Evolutionary conservation across 2,797 vertebrate species (phyloP).

Genomic region (Graptemys geographica): DNA sequence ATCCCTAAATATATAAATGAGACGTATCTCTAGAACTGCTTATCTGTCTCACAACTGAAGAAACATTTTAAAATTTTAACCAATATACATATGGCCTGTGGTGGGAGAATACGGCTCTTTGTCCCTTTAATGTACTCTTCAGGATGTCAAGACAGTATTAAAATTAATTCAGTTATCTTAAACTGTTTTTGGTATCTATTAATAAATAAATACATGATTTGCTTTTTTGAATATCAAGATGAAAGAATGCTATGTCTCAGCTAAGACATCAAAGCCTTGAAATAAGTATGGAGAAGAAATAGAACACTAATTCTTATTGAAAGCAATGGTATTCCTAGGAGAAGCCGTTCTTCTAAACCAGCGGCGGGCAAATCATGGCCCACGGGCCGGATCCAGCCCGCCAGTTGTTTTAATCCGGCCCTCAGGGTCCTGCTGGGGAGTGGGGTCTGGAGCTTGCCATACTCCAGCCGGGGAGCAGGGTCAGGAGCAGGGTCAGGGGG

Average conservation of each 20-base stretch:
- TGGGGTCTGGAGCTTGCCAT: too few relatives aligned
- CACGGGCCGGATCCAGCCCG: too few relatives aligned
- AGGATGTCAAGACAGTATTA: constrained; percentile 20
- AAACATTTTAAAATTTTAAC: neutral
- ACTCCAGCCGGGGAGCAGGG: too few relatives aligned
- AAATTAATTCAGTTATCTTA: constrained; percentile 35
- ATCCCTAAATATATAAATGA: neutral
- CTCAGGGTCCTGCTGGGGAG: too few relatives aligned
- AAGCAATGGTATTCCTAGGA: constrained; percentile 55
- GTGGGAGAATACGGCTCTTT: neutral
- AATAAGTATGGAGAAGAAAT: constrained; percentile 62
- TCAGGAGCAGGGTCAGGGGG: too few relatives aligned
- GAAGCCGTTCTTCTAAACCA: constrained; percentile 34
- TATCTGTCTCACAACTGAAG: neutral
- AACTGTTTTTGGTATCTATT: constrained; percentile 35
- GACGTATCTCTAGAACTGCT: neutral
- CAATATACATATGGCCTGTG: neutral
- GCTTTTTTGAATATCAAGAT: constrained; percentile 53
- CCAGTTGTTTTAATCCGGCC: too few relatives aligned
- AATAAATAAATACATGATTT: constrained; percentile 39
- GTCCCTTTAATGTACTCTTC: neutral
- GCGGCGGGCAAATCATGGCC: too few relatives aligned
- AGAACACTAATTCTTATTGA: constrained; percentile 65
- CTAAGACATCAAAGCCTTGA: constrained; percentile 63
- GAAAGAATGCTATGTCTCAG: constrained; percentile 43